Percentiles rank a stretch among this genome's conserved stretches.
phyloP scores from a whole-genome alignment of 2,888 invertebrate genomes.

The Psylliodes chrysocephalus region DNA sequence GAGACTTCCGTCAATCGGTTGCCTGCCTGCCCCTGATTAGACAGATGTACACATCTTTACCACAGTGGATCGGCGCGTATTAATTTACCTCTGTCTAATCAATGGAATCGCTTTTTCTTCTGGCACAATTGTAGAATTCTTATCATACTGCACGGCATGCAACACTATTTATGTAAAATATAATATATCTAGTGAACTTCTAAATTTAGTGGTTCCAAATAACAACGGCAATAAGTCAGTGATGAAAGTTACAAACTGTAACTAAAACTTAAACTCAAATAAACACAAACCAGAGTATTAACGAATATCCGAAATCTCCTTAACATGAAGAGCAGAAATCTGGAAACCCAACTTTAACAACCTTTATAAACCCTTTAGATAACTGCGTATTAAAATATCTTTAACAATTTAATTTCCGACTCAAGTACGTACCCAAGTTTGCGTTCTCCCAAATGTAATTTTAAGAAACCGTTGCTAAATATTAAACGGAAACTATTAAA shows the following conservation, averaged over 20 bases:
- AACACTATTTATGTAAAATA: too few species aligned
- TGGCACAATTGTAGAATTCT: too few species aligned
- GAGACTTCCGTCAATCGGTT: too few species aligned
- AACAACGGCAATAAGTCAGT: too few species aligned
- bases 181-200: too few species aligned
- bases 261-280: background rate
- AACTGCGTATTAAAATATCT: conserved; percentile 6
- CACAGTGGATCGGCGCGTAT: too few species aligned
- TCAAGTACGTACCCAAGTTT: background rate
- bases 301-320: background rate
- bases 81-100: too few species aligned
- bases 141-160: too few species aligned
- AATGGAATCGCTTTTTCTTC: too few species aligned
- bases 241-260: background rate
- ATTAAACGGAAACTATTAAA: conserved; percentile 7
- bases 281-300: background rate
- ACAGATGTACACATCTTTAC: too few species aligned
- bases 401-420: conserved; percentile 7
- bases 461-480: conserved; percentile 4
- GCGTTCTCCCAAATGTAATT: conserved; percentile 1
- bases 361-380: conserved; percentile 1
- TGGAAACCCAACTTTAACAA: background rate
- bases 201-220: too few species aligned
- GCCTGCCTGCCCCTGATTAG: too few species aligned
- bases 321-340: background rate